These are phyloP conservation scores for Ormyrus labotus DNA, from an alignment of 2,888 invertebrate genomes.

Conservation along the genomic window DNA sequence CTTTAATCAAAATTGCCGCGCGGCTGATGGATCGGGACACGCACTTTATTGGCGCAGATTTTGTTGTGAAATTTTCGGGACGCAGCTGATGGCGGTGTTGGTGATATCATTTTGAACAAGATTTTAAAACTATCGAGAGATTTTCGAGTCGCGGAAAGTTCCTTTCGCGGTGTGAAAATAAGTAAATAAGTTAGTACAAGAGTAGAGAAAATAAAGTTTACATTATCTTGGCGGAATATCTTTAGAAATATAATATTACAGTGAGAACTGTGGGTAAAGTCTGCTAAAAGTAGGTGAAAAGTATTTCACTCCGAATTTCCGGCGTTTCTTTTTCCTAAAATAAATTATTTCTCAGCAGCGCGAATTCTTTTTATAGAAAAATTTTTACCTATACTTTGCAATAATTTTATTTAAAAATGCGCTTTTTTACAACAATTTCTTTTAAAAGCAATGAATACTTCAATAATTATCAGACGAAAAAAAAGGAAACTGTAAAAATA, in stretches of 20 bases:
- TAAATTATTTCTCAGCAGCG: background rate
- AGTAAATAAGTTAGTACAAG: too few species aligned
- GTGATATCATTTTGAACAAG: too few species aligned
- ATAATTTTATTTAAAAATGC: background rate
- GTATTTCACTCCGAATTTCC: background rate
- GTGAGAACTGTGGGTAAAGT: background rate
- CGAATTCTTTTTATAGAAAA: background rate
- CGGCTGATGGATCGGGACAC: too few species aligned
- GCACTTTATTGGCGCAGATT: too few species aligned
- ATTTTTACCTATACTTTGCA: background rate
- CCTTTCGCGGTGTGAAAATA: background rate
- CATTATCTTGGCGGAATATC: conserved; percentile 14
- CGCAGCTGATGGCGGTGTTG: too few species aligned
- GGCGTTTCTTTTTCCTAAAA: background rate
- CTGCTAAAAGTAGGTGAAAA: background rate
- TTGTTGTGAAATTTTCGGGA: too few species aligned
- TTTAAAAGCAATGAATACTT: background rate
- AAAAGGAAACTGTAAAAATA: too few species aligned
- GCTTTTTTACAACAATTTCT: background rate
- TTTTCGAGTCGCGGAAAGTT: background rate
- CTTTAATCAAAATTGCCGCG: too few species aligned
- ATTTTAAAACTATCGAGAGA: background rate
- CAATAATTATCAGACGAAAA: too few species aligned
- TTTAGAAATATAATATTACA: background rate
- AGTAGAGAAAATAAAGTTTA: conserved; percentile 8